phyloP scores from a whole-genome alignment of 1,140 invertebrate species.

The Aphis gossypii region DNA sequence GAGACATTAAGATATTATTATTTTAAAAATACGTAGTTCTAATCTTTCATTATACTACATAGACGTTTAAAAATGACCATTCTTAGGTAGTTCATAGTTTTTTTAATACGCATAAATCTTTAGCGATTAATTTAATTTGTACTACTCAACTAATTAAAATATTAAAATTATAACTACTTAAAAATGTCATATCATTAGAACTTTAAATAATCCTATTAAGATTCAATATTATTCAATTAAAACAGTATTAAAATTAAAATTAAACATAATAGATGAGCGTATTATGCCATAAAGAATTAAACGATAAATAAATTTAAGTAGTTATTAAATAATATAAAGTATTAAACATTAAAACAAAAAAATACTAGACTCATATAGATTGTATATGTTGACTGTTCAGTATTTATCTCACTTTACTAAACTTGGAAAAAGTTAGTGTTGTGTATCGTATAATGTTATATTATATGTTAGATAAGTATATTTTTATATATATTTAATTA shows the following conservation, averaged over 20 bases:
- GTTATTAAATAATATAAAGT: background rate
- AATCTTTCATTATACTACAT: background rate
- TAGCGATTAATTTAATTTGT: background rate
- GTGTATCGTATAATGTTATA: background rate
- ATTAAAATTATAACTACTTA: slow-evolving; percentile 7
- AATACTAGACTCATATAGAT: background rate
- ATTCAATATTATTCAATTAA: background rate
- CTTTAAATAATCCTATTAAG: background rate
- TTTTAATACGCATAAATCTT: background rate
- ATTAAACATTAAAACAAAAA: background rate
- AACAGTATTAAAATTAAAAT: background rate
- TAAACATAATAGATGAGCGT: background rate
- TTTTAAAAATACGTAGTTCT: background rate
- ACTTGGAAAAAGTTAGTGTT: background rate
- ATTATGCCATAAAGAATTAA: background rate
- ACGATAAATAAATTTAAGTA: background rate
- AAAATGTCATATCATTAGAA: slow-evolving; percentile 26
- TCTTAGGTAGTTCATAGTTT: background rate
- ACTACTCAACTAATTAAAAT: background rate
- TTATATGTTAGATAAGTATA: background rate
- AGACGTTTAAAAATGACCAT: background rate
- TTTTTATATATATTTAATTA: background rate
- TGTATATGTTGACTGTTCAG: background rate
- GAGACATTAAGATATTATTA: too few species aligned
- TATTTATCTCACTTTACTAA: background rate